These are phyloP conservation scores for Callithrix jacchus DNA, from an alignment of 2,113 vertebrate species.

Conservation along the genomic window DNA sequence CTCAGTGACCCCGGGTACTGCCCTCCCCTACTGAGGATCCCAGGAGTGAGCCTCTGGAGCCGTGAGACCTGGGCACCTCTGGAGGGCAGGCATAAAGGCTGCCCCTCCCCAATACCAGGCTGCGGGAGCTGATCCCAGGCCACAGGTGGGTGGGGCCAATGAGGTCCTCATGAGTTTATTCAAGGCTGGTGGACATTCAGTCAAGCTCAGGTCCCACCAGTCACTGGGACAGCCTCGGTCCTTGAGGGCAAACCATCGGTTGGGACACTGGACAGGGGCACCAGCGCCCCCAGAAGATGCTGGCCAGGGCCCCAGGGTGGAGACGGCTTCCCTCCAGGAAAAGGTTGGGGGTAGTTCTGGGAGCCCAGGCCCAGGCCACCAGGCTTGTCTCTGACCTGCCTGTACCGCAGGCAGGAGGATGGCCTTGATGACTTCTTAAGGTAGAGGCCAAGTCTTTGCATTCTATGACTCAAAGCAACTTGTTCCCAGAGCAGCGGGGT, in stretches of 20 bases:
- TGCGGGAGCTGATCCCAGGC: background rate
- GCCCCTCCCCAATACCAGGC: background rate
- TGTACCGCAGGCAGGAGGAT: background rate
- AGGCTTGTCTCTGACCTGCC: background rate
- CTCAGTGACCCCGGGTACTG: background rate
- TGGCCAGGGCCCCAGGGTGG: background rate
- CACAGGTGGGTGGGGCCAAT: fast-evolving
- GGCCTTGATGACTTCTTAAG: background rate
- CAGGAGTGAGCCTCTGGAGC: background rate
- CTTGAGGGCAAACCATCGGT: no score
- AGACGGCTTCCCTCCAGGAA: background rate
- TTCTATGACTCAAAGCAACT: background rate
- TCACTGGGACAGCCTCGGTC: background rate
- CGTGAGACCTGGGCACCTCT: background rate
- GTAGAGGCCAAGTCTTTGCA: background rate
- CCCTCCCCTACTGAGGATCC: no score
- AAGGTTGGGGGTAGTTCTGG: background rate
- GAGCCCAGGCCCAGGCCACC: background rate
- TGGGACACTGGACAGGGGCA: background rate
- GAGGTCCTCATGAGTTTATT: background rate
- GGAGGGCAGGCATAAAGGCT: background rate
- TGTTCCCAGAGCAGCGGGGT: background rate
- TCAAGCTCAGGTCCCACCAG: background rate
- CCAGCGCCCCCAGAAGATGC: no score
- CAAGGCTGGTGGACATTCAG: background rate